Evolutionary conservation across 2,888 invertebrate genomes (phyloP).

Genomic region (Catocala fraxini): DNA sequence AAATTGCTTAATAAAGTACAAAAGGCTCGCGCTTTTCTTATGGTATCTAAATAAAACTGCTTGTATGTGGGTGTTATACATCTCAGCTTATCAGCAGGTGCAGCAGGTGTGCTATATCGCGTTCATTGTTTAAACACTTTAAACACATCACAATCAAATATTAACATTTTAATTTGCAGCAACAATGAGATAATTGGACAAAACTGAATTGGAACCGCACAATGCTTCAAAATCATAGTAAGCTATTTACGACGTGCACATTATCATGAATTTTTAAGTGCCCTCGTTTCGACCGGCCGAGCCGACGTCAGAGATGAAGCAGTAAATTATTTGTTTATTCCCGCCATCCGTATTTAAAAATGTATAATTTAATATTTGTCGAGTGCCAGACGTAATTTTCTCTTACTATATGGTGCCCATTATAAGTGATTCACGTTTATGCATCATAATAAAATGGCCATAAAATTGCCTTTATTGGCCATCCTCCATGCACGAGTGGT

Average conservation of each 20-base stretch:
- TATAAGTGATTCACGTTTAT: conserved; percentile 84
- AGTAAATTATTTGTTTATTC: conserved; percentile 58
- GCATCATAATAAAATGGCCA: conserved; percentile 85
- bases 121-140: neutral
- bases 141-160: conserved; percentile 5
- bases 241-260: conserved; percentile 45
- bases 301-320: conserved; percentile 43
- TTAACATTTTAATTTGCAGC: conserved; percentile 6
- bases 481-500: conserved; percentile 80
- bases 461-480: conserved; percentile 85
- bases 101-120: too few relatives aligned
- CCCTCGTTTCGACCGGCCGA: conserved; percentile 40
- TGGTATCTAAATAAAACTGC: too few relatives aligned
- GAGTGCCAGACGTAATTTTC: conserved; percentile 66
- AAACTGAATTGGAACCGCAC: conserved; percentile 24
- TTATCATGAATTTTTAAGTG: conserved; percentile 53
- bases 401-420: conserved; percentile 65
- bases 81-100: too few relatives aligned
- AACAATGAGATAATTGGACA: conserved; percentile 20
- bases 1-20: too few relatives aligned
- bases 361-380: conserved; percentile 66
- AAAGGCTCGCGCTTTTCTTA: too few relatives aligned
- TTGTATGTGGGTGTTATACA: too few relatives aligned
- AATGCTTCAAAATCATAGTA: conserved; percentile 36
- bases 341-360: conserved; percentile 59